Base-by-base conservation (phyloP, 92 coral and sea anemone genomes). In the Desmophyllum pertusum region DNA sequence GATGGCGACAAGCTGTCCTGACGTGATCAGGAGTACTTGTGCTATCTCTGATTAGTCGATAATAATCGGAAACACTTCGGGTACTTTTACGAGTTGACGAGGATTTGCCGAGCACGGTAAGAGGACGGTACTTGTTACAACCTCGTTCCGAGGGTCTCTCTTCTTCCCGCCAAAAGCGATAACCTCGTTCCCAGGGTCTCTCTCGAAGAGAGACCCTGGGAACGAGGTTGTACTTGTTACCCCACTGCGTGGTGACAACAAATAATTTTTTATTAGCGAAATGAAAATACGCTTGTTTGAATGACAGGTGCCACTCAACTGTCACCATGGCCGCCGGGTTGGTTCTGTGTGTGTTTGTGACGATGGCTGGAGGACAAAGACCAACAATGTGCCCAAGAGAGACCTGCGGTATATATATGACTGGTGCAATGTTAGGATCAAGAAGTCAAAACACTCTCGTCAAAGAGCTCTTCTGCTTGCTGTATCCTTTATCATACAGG, bases 321-420 rank as follows among this genome's bases (percentile, higher is more conserved):
- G 99, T 86, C 91, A 97, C 65, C 96, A 97, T 75, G 98, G 98
- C 25, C 86, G 86, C 31, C 97, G 94, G 13, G 97, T 92, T 17
- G 99, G 99, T 35, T 91, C 93, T 19, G 84, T 94, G 72, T 97
- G 99, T 84, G 94, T 97, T 51, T 97, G 99, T 83, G 93, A 97
- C 51, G 88, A 88, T 18, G 99, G 99, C 25, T 97, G 99, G 99
- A 96, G 84, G 80, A 97, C 98, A 27, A 98, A 97, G 64, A 94
- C 98, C 13, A 84, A 93, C 53, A 91, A 89, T 37, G 99, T 90
- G 23, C 96, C 98, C 10, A 83, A 81, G 78, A 92, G 83, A 62
- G 92, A 92, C 48, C 83, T 88, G 65, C 87, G 94, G 67, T 97
- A 81, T 70, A 83, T 92, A 41, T 93, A 90, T 61, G 83, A 97